Percentiles rank a stretch among this genome's conserved stretches.
These are phyloP conservation scores for Pocillopora verrucosa DNA, from an alignment of 64 coral and sea anemone genomes.

Conservation along the genomic window DNA sequence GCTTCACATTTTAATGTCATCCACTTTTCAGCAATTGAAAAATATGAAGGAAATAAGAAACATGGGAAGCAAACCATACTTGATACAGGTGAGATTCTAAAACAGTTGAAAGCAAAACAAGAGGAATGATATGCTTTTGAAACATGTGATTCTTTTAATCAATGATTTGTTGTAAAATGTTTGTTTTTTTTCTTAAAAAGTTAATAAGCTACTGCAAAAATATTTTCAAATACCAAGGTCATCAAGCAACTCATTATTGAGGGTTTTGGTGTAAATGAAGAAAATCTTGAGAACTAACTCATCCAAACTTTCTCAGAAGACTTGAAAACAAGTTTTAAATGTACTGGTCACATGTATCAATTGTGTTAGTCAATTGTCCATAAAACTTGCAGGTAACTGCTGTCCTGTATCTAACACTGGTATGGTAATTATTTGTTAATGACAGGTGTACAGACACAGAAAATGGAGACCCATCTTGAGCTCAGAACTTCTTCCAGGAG, in stretches of 20 bases:
- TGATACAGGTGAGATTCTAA: constrained; percentile 73
- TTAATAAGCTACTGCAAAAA: too few relatives aligned
- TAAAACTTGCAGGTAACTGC: constrained; percentile 52
- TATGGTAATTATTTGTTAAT: not conserved
- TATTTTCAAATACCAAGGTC: too few relatives aligned
- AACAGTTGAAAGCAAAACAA: not conserved
- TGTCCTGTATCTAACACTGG: not conserved
- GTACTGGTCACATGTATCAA: not conserved
- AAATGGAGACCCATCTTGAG: constrained; percentile 95
- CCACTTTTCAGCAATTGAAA: constrained; percentile 86
- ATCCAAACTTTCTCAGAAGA: too few relatives aligned
- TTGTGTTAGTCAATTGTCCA: not conserved
- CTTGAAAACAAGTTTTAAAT: too few relatives aligned
- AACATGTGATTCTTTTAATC: too few relatives aligned
- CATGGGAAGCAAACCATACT: constrained; percentile 91
- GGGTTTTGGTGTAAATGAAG: too few relatives aligned
- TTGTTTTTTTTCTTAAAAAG: not conserved
- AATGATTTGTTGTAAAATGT: too few relatives aligned
- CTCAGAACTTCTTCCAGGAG: constrained; percentile 89
- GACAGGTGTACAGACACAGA: constrained; percentile 89
- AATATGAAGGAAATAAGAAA: constrained; percentile 99
- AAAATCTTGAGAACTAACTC: too few relatives aligned
- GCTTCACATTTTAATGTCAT: not conserved
- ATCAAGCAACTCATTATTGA: too few relatives aligned
- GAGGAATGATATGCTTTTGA: too few relatives aligned